Base-by-base conservation (phyloP, 2,888 invertebrate genomes). In the Andrena praecox region DNA sequence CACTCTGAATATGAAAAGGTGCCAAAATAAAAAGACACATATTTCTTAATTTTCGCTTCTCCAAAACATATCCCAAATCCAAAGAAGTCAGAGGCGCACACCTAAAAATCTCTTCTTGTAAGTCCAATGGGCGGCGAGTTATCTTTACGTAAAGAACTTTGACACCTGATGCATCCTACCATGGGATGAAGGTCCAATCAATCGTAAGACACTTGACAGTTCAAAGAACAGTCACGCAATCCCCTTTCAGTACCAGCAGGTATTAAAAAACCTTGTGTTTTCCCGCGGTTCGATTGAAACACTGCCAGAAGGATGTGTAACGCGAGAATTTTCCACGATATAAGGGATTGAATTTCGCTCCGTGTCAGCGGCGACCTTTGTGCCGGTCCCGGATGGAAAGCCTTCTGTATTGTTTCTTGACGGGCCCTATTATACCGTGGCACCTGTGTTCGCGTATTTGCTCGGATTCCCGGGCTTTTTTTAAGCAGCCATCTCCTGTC, bases 401-500 rank as follows among this genome's bases (percentile, higher is more conserved):
- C 56, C 27, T 82, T 62, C 73, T 82, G 84, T 86, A 82, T 82
- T 86, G 86, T 86, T 86, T 71, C 78, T 80, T 78, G 85, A 77
- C 80, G 81, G 42, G 77, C 56, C 56, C 84, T 74, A 85, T 85
- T 85, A 82, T 85, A 69, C 79, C 70, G 48, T 35, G 48, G 48
- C 70, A 5, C 10, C 10, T 24, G 54, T 29, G 60, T 35, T 48
- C 56, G n/a, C 63, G 70, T 71, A 77, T 82, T 84, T 78, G 82
- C 80, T 77, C 84, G 72, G 73, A 80, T 80, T 80, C 77, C 74
- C 67, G 50, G 78, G 62, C 4, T 33, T 35, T 83, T 86, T 82
- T 84, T 82, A 80, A 85, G 75, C 81, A 82, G 50, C 82, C 68
- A 71, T 79, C 75, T 75, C 68, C 79, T 68, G 72, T 82, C 77